phyloP scores from a whole-genome alignment of 2,888 invertebrate species.

The Holacanthella duospinosa region DNA sequence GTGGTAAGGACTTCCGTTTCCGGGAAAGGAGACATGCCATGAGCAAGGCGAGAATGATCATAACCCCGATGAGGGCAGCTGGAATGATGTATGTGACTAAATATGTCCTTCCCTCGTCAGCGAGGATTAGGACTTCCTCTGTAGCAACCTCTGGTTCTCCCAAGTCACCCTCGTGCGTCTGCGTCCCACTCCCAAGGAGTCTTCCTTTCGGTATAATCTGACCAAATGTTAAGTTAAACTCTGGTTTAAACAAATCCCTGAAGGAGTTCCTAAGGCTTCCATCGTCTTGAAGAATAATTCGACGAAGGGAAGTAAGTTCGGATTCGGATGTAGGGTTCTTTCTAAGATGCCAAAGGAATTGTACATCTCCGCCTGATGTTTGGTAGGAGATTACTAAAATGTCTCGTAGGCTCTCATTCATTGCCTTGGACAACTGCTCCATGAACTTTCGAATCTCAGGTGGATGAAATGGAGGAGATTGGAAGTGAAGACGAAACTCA shows the following conservation, averaged over 20 bases:
- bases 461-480: slow-evolving; percentile 57
- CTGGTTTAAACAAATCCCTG: slow-evolving; percentile 54
- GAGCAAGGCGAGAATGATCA: slow-evolving; percentile 74
- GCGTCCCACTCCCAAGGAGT: slow-evolving; percentile 22
- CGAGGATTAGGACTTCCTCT: neutral
- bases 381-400: slow-evolving; percentile 39
- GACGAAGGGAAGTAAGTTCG: slow-evolving; percentile 61
- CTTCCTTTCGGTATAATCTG: slow-evolving; percentile 50
- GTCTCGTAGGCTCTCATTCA: slow-evolving; percentile 61
- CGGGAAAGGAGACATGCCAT: slow-evolving; percentile 81
- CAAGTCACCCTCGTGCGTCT: neutral
- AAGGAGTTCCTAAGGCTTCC: slow-evolving; percentile 40
- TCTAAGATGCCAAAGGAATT: slow-evolving; percentile 55
- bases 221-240: slow-evolving; percentile 58
- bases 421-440: slow-evolving; percentile 64
- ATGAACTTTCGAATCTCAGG: slow-evolving; percentile 66
- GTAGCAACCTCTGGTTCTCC: neutral
- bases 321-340: slow-evolving; percentile 42
- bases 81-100: slow-evolving; percentile 74
- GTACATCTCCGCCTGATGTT: slow-evolving; percentile 14
- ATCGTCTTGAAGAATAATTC: slow-evolving; percentile 59
- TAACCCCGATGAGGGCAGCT: slow-evolving; percentile 72
- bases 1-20: slow-evolving; percentile 45
- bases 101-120: slow-evolving; percentile 37
- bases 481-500: slow-evolving; percentile 70